These are phyloP conservation scores for Tetramorium simillimum DNA, from an alignment of 1,140 invertebrate species.

Conservation along the genomic window DNA sequence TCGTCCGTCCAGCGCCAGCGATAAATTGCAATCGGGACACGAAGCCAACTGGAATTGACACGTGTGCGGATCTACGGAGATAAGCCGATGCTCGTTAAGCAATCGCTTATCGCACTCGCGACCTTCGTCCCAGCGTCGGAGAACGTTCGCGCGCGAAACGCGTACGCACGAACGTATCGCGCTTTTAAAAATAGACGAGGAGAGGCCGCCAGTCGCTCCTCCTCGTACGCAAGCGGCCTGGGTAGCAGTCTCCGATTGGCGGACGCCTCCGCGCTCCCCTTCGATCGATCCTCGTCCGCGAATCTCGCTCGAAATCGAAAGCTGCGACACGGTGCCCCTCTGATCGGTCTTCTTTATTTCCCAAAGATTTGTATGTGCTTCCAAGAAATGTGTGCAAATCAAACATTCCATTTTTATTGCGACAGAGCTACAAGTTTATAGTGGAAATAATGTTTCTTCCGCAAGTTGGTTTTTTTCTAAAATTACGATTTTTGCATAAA, in stretches of 20 bases:
- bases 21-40: neutral
- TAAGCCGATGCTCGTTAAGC: too few relatives aligned
- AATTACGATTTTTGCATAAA: neutral
- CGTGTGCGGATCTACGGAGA: too few relatives aligned
- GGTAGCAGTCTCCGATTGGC: neutral
- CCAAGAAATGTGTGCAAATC: neutral
- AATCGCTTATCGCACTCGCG: too few relatives aligned
- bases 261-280: neutral
- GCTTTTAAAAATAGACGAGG: conserved; percentile 28
- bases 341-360: neutral
- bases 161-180: neutral
- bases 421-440: neutral
- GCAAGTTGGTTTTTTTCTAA: neutral
- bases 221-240: neutral
- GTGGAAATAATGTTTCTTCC: neutral
- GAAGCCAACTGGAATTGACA: neutral
- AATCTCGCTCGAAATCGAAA: neutral
- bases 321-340: neutral
- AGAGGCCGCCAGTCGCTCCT: too few relatives aligned
- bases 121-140: neutral
- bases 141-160: conserved; percentile 28
- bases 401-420: neutral
- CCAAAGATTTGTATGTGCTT: neutral
- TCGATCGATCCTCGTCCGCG: conserved; percentile 10
- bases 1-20: neutral